Conservation (phyloP, 2,113 vertebrate genomes). For the Cynoglossus semilaevis region DNA sequence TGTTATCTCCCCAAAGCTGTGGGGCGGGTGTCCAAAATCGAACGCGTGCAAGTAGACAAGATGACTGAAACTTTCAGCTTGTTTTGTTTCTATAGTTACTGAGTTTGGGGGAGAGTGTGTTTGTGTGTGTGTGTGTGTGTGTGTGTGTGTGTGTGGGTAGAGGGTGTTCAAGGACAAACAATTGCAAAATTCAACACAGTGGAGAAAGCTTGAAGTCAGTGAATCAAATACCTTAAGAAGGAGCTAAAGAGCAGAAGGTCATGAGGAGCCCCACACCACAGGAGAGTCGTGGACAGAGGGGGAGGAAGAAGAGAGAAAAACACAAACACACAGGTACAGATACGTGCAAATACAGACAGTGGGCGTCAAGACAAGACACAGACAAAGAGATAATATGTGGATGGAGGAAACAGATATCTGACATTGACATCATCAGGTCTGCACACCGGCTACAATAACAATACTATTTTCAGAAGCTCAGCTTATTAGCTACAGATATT, state of each 20-base stretch:
- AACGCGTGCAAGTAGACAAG: no score
- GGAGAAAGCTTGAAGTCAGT: slow-evolving; percentile 4
- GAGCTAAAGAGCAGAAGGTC: slow-evolving; percentile 74
- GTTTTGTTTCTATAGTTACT: no score
- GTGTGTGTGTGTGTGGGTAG: background rate
- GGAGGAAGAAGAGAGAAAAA: slow-evolving; percentile 30
- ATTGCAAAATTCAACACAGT: slow-evolving; percentile 15
- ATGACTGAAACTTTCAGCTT: no score
- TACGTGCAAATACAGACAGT: background rate
- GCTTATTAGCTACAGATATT: no score
- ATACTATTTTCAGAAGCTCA: no score
- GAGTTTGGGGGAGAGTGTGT: no score
- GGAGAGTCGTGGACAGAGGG: slow-evolving; percentile 59
- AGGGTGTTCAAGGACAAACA: slow-evolving; percentile 9
- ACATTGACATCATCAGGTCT: no score
- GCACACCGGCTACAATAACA: no score
- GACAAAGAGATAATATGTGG: slow-evolving; percentile 14
- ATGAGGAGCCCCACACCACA: slow-evolving; percentile 60
- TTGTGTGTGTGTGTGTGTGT: slow-evolving; percentile 1
- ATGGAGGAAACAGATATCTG: background rate
- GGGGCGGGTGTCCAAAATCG: no score
- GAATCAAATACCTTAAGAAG: slow-evolving; percentile 77
- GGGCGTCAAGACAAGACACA: slow-evolving; percentile 4
- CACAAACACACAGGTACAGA: slow-evolving; percentile 50
- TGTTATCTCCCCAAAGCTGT: slow-evolving; percentile 47